Base-by-base conservation (phyloP, 1,140 invertebrate species). In the Tyrophagus putrescentiae region DNA sequence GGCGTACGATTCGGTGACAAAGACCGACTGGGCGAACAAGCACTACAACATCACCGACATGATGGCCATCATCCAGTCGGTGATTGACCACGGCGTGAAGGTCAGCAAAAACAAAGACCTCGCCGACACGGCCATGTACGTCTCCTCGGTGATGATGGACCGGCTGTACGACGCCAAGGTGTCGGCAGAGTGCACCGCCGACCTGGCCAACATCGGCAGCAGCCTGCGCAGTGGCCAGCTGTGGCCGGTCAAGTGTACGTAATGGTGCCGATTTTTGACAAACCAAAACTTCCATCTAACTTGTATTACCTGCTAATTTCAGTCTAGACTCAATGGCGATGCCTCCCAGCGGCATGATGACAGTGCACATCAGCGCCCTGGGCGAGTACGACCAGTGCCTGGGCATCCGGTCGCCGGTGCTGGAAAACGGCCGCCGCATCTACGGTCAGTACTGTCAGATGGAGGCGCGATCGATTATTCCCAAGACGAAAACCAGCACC, bases 291-390 rank as follows among this genome's bases (percentile, higher is more conserved):
- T 9, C 9, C 31, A 7, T 13, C 18, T 48, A 48, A 48, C 7
- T 48, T 48, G 45, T 29, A 6, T 7, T 48, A 25, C 7, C 6
- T 6, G 7, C 13, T 6, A 31, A 7, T 9, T 54, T 18, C 23
- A 54, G 52, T 54, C 23, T 32, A 6, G 52, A 54, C 25, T 54
- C 52, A 54, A 32, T 32, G 61, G 59, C 48, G 33, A 65, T 54
- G 7, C 18, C 36, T 6, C 52, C 6, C 7, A 23, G 6, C 25
- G 52, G 52, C 11, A 16, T 54, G 18, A 7, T 54, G 6, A 7
- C 5, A 6, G 52, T 28, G 11, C 6, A 5, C 6, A 54, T 54
- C 9, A 32, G 18, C 9, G 36, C 28, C 28, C 36, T 32, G 31
- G 52, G 52, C 23, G 52, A 54, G 23, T 54, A 54, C 52, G 52